phyloP scores from a whole-genome alignment of 1,140 invertebrate species.

The Thrips palmi region DNA sequence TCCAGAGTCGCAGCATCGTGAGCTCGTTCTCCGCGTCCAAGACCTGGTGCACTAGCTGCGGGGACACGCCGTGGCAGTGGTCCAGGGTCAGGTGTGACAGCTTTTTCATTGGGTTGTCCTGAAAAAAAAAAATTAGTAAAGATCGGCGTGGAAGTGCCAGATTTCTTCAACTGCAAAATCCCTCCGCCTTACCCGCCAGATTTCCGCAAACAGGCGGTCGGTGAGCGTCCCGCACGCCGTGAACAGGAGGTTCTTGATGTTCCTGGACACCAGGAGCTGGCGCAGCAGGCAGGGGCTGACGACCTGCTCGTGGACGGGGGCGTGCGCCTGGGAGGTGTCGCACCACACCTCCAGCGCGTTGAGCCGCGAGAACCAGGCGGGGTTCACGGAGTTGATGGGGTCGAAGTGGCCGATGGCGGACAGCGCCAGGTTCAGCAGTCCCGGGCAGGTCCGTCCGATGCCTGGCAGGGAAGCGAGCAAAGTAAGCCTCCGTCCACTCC shows the following conservation, averaged over 20 bases:
- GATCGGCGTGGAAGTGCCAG: not conserved
- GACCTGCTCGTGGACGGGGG: too few relatives aligned
- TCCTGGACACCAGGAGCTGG: slow-evolving; percentile 17
- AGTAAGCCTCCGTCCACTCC: too few relatives aligned
- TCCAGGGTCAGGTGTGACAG: slow-evolving; percentile 19
- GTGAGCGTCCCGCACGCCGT: slow-evolving; percentile 18
- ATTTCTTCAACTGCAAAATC: not conserved
- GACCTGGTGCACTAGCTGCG: slow-evolving; percentile 14
- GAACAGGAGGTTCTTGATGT: slow-evolving; percentile 20
- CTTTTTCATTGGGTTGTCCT: slow-evolving; percentile 19
- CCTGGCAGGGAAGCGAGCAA: too few relatives aligned
- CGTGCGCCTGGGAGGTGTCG: slow-evolving; percentile 15
- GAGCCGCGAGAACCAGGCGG: slow-evolving; percentile 16
- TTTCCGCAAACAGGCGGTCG: slow-evolving; percentile 16
- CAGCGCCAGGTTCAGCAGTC: slow-evolving; percentile 20
- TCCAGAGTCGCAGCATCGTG: slow-evolving; percentile 18
- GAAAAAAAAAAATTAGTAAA: slow-evolving; percentile 11
- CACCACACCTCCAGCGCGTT: slow-evolving; percentile 21
- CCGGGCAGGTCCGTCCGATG: slow-evolving; percentile 18
- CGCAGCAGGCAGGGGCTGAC: slow-evolving; percentile 15
- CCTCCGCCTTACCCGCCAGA: slow-evolving; percentile 18
- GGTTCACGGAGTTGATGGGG: slow-evolving; percentile 10
- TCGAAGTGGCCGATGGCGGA: slow-evolving; percentile 17
- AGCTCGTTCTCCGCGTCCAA: slow-evolving; percentile 19
- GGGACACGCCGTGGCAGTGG: slow-evolving; percentile 17